Evolutionary conservation across 2,888 invertebrate genomes (phyloP).

Genomic region (Eilema caniola): DNA sequence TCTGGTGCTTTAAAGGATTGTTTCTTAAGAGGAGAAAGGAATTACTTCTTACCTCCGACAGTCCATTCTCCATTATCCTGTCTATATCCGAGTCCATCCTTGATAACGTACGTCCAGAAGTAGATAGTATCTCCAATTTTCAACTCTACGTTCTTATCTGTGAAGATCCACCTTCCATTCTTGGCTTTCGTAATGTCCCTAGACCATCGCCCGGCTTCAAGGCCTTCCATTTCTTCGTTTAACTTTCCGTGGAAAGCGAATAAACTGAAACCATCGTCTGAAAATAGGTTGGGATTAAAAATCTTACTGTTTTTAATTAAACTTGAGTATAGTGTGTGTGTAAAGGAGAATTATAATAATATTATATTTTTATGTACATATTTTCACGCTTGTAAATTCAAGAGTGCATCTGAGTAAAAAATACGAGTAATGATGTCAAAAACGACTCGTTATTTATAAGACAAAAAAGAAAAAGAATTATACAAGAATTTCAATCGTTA

Average conservation of each 20-base stretch:
- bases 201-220: slow-evolving; percentile 90
- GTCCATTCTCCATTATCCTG: slow-evolving; percentile 88
- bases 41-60: slow-evolving; percentile 78
- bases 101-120: slow-evolving; percentile 92
- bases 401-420: slow-evolving; percentile 80
- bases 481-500: no score
- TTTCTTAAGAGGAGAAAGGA: no score
- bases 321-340: no score
- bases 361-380: no score
- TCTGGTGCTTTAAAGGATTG: no score
- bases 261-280: slow-evolving; percentile 87
- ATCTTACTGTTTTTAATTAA: no score
- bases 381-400: no score
- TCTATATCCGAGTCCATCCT: slow-evolving; percentile 90
- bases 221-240: slow-evolving; percentile 90
- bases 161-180: slow-evolving; percentile 90
- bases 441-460: no score
- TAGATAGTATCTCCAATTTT: slow-evolving; percentile 90
- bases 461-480: no score
- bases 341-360: no score
- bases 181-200: slow-evolving; percentile 88
- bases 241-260: slow-evolving; percentile 88
- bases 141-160: slow-evolving; percentile 86
- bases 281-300: slow-evolving; percentile 23
- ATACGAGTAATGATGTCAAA: no score